phyloP scores from a whole-genome alignment of 2,797 vertebrate genomes.

The Urophycis tenuis region DNA sequence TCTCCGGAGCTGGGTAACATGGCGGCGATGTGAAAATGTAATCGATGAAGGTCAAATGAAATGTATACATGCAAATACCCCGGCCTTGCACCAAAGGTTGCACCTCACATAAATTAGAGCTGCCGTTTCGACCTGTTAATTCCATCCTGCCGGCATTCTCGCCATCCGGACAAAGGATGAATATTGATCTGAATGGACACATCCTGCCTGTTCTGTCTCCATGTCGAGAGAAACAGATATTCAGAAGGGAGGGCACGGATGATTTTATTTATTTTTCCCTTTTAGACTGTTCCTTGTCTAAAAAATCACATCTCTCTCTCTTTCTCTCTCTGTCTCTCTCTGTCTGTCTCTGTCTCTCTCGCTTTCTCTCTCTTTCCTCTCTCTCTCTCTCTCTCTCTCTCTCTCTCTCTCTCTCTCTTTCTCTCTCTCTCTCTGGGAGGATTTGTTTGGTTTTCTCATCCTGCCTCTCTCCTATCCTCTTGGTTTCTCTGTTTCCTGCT shows the following conservation, averaged over 20 bases:
- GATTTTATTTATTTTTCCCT: background rate
- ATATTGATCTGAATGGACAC: background rate
- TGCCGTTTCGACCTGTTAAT: background rate
- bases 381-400: background rate
- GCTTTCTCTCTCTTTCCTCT: background rate
- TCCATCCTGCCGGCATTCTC: background rate
- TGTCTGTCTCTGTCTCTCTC: background rate
- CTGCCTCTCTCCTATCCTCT: background rate
- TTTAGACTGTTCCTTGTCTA: background rate
- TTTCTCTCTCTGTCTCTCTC: background rate
- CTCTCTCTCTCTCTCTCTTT: background rate
- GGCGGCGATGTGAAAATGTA: background rate
- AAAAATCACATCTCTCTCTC: background rate
- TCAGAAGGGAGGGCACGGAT: background rate
- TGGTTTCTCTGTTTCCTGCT: background rate
- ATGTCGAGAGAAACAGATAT: background rate
- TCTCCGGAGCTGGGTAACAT: background rate
- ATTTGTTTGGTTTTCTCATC: background rate
- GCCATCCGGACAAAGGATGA: background rate
- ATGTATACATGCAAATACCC: background rate
- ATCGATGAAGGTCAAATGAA: background rate
- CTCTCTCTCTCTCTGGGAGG: no score
- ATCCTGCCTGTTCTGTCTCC: background rate
- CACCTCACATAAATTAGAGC: background rate
- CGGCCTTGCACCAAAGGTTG: background rate